Evolutionary conservation across 2,113 vertebrate species (phyloP).

Genomic region (Anas platyrhynchos): DNA sequence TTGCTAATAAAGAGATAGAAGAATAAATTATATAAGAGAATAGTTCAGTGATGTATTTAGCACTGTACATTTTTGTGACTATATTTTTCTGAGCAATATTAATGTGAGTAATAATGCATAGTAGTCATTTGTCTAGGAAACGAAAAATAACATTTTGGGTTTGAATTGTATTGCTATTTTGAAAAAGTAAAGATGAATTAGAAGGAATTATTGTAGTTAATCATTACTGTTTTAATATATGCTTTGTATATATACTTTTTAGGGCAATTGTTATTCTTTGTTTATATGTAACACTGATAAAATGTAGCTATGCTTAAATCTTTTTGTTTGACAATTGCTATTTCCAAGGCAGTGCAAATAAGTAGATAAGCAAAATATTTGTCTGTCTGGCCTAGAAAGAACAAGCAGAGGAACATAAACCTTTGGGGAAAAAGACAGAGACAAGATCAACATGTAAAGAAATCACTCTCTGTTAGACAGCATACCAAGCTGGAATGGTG

Average conservation of each 20-base stretch:
- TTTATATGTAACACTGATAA: not conserved
- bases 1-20: not conserved
- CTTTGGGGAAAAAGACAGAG: not conserved
- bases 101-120: not conserved
- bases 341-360: not conserved
- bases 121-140: not conserved
- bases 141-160: not conserved
- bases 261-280: not conserved
- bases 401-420: not conserved
- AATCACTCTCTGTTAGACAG: not conserved
- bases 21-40: not conserved
- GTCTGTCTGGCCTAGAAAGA: not conserved
- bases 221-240: not conserved
- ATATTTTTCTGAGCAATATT: not conserved
- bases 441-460: not conserved
- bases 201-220: not conserved
- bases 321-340: not conserved
- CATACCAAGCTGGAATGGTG: not conserved
- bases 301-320: not conserved
- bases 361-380: not conserved
- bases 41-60: not conserved
- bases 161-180: not conserved
- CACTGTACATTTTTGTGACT: rapidly evolving
- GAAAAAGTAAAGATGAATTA: not conserved
- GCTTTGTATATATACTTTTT: not conserved